Base-by-base conservation (phyloP, 2,888 invertebrate species). In the Rapana venosa region DNA sequence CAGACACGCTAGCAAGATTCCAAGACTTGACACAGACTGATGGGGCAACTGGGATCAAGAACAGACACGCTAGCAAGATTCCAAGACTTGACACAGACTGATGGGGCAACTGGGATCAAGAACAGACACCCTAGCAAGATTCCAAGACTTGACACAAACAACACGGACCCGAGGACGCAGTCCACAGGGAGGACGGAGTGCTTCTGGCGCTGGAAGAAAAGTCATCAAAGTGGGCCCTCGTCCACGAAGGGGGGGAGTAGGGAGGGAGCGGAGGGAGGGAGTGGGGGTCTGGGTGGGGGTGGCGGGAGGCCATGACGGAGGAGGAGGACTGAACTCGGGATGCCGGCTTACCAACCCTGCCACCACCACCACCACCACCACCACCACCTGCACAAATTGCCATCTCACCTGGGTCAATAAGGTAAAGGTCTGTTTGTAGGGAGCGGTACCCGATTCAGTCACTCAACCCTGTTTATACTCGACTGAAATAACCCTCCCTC, bases 301-400 rank as follows among this genome's bases (percentile, higher is more conserved):
- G 47, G 61, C 74, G 74, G 26, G 87, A 74, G 17, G 87, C 47
- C 87, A 87, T 74, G 85, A 8, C 13, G 74, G 20, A 2, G 47
- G 47, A 47, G 47, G 47, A 47, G 70, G 87, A 26, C 74, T 74
- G 87, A 36, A 47, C 36, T 26, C 47, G 35, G 66, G 66, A 86
- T 66, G 86, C 32, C 30, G 61, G 61, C 61, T 66, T 66, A 66
- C 86, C 66, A 8, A 61, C 35, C 30, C 88, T 70, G 17, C 61
- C 58, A 61, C 88, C 79, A 66, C 20, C 87, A 87, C 87, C 58
- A 61, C 88, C 79, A 66, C 20, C 87, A 87, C 87, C 17, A 35
- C 22, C 88, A 83, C 88, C 88, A 88, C 81, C 66, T 83, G 83
- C 32, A 83, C 36, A 87, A 74, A 66, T n/a, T 30, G 81, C 13